These are phyloP conservation scores for Henricia sp. DNA, from an alignment of 53 echinoderm and acorn worm genomes.

Conservation along the genomic window DNA sequence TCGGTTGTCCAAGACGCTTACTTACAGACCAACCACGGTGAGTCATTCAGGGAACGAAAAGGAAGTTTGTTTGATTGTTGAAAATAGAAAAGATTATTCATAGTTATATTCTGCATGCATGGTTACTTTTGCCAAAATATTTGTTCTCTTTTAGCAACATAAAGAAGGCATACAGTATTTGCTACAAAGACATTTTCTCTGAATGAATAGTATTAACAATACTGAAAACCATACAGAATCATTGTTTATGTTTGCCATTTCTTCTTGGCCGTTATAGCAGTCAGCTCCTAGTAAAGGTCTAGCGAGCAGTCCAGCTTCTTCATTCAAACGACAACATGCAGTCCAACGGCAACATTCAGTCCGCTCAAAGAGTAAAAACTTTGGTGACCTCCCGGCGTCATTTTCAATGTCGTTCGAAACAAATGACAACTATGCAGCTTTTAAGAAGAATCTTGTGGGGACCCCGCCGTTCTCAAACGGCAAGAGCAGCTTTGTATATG, in stretches of 20 bases:
- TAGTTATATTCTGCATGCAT: background rate
- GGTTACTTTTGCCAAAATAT: too few species aligned
- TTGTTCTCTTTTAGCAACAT: too few species aligned
- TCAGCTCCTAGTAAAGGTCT: conserved; percentile 73
- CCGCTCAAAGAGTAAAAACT: conserved; percentile 3
- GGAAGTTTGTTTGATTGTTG: background rate
- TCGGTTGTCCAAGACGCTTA: conserved; percentile 55
- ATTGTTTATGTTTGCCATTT: too few species aligned
- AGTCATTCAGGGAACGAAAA: conserved; percentile 4
- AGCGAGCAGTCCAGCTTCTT: conserved; percentile 62
- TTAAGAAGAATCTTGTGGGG: conserved; percentile 20
- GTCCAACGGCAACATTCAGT: background rate
- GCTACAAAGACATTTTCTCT: too few species aligned
- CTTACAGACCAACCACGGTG: conserved; percentile 67
- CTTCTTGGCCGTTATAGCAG: conserved; percentile 43
- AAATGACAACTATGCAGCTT: conserved; percentile 15
- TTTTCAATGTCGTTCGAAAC: conserved; percentile 11
- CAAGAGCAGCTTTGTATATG: conserved; percentile 29
- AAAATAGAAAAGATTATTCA: background rate
- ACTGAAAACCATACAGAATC: too few species aligned
- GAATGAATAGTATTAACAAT: too few species aligned
- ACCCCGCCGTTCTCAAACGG: conserved; percentile 7
- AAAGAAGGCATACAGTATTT: too few species aligned
- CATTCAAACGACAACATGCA: conserved; percentile 42
- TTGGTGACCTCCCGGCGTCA: background rate